Percentiles rank a stretch among this genome's conserved stretches.
phyloP scores from a whole-genome alignment of 2,797 vertebrate species.

The Kryptolebias ocellatus region DNA sequence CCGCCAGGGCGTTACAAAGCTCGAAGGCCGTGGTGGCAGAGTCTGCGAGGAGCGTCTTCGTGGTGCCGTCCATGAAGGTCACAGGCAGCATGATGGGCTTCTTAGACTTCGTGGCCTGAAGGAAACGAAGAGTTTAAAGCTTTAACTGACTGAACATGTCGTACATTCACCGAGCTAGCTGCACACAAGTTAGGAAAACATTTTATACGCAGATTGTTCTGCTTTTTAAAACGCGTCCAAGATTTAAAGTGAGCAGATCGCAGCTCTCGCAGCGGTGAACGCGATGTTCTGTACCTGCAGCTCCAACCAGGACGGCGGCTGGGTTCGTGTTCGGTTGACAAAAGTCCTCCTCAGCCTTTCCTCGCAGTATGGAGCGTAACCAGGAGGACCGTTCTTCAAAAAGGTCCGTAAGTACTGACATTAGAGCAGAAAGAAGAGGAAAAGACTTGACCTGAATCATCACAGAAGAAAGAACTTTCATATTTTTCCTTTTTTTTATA shows the following conservation, averaged over 20 bases:
- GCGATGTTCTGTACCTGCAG: constrained; percentile 85
- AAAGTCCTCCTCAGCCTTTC: constrained; percentile 93
- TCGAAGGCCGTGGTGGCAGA: constrained; percentile 95
- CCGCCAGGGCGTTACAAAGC: constrained; percentile 91
- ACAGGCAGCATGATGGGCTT: constrained; percentile 97
- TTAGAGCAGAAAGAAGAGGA: background rate
- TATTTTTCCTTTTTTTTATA: too few species aligned
- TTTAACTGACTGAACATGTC: background rate
- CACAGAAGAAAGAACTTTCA: background rate
- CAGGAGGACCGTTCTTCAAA: constrained; percentile 89
- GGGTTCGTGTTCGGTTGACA: constrained; percentile 91
- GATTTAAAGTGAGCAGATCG: background rate
- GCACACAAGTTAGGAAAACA: too few species aligned
- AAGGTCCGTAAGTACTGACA: constrained; percentile 92
- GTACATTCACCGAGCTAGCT: too few species aligned
- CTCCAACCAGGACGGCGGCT: constrained; percentile 97
- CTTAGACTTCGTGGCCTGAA: constrained; percentile 97
- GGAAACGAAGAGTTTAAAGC: background rate
- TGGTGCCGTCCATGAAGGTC: constrained; percentile 98
- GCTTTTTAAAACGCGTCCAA: background rate
- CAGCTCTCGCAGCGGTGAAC: background rate
- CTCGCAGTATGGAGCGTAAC: constrained; percentile 96
- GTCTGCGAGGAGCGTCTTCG: constrained; percentile 93
- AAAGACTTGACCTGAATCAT: background rate
- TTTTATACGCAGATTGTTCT: background rate